These are phyloP conservation scores for Pherbina coryleti DNA, from an alignment of 2,888 invertebrate species.

Conservation along the genomic window DNA sequence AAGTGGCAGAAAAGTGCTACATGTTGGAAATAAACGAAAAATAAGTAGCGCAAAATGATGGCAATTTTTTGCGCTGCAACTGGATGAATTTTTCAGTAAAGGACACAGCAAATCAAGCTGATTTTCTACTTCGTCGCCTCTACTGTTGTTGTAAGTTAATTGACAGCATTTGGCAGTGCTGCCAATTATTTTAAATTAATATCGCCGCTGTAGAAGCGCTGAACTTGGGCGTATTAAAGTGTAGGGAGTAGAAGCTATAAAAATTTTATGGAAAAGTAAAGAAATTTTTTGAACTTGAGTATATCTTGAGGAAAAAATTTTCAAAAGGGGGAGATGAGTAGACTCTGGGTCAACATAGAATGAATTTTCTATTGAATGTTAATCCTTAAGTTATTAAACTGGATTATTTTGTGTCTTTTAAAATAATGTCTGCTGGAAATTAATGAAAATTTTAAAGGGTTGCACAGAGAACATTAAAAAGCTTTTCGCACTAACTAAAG, in stretches of 20 bases:
- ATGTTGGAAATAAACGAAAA: background rate
- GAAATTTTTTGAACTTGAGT: background rate
- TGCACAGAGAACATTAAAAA: no score
- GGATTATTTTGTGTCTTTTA: no score
- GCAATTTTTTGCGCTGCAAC: background rate
- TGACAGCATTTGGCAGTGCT: slow-evolving; percentile 7
- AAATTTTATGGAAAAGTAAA: background rate
- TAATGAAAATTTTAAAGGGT: no score
- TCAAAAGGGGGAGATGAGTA: no score
- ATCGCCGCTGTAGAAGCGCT: no score
- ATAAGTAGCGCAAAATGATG: background rate
- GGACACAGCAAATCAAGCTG: background rate
- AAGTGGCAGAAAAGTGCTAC: background rate
- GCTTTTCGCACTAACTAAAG: no score
- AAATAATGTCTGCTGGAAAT: no score
- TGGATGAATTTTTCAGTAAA: background rate
- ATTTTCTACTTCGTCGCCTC: slow-evolving; percentile 9
- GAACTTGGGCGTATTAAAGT: no score
- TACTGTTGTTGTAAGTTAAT: background rate
- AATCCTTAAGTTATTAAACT: no score
- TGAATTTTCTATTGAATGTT: no score
- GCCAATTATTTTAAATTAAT: slow-evolving; percentile 8
- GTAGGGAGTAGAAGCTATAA: no score
- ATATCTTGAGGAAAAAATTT: background rate
- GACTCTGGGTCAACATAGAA: no score